Evolutionary conservation across 2,113 vertebrate genomes (phyloP), one percentile per base, ranked within the genome.

Genomic region (Ornithorhynchus anatinus): DNA sequence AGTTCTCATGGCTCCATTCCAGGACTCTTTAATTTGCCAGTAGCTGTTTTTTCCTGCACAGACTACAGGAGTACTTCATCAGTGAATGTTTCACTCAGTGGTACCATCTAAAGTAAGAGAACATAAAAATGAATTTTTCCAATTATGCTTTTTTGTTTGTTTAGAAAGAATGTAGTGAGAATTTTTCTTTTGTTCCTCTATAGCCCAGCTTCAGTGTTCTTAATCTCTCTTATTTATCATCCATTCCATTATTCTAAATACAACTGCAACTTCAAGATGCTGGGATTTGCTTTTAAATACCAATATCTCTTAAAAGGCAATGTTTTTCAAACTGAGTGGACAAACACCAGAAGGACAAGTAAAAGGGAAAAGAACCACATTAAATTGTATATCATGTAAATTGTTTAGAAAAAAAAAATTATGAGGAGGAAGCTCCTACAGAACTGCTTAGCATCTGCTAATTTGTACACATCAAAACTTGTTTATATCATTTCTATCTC

Each of bases 11-110:
- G 91, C 89, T 91, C 79, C 60, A 61, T 91, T 92, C 93, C 92
- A 94, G 79, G 68, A 82, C 72, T 90, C 86, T 86, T 80, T 90
- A 91, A 93, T 94, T 92, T 77, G 35, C 85, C 79, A 88, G 88
- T 79, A 90, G 90, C 89, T 92, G 86, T 82, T 92, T 92, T n/a
- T 91, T 91, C 82, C 87, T 92, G 64, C 72, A 73, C 87, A 92
- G 91, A 93, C 93, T 92, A 93, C 86, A 84, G 70, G 64, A 92
- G 88, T 85, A 92, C 91, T 92, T 93, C 87, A 91, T 91, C 89
- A 90, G 88, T 72, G 84, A 92, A 89, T 90, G 87, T 87, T 92
- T 92, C 89, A 90, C 84, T 92, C 91, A 54, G 77, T 87, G 84
- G 88, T 82, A 86, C 75, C 51, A 88, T 89, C 84, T 87, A 89